Conservation (phyloP, 2,888 invertebrate species). For the Tineola bisselliella region DNA sequence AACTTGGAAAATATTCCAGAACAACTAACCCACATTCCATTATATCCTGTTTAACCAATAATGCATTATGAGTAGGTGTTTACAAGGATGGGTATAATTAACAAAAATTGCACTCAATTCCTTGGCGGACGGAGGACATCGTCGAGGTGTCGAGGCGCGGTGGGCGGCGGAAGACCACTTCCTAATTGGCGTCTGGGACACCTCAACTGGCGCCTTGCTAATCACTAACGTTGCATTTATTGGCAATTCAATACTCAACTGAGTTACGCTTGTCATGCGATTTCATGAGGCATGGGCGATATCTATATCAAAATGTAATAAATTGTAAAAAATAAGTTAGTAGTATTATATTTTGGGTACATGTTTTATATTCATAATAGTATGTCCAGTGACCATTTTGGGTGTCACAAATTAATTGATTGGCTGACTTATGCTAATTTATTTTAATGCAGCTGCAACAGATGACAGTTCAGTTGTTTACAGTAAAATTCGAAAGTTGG, state of each 20-base stretch:
- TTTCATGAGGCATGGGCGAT: neutral
- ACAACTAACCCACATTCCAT: neutral
- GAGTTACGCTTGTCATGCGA: slow-evolving; percentile 27
- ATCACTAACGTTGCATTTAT: slow-evolving; percentile 34
- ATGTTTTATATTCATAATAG: too few species aligned
- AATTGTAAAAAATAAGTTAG: too few species aligned
- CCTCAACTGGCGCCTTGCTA: slow-evolving; percentile 62
- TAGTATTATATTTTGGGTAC: too few species aligned
- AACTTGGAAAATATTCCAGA: neutral
- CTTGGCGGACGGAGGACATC: slow-evolving; percentile 25
- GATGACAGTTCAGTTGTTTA: neutral
- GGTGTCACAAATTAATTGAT: neutral
- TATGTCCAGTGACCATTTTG: neutral
- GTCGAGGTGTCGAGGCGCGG: slow-evolving; percentile 34
- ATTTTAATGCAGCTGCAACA: neutral
- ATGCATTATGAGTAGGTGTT: neutral
- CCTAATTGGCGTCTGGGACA: slow-evolving; percentile 63
- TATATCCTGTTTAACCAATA: neutral
- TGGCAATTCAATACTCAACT: neutral
- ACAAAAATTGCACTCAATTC: slow-evolving; percentile 39
- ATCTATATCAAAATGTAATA: too few species aligned
- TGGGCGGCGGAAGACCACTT: slow-evolving; percentile 66
- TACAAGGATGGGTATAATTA: slow-evolving; percentile 39
- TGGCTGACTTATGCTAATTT: neutral
- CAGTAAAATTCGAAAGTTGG: neutral